Evolutionary conservation across 2,113 vertebrate genomes (phyloP).

Genomic region (Mungos mungo): DNA sequence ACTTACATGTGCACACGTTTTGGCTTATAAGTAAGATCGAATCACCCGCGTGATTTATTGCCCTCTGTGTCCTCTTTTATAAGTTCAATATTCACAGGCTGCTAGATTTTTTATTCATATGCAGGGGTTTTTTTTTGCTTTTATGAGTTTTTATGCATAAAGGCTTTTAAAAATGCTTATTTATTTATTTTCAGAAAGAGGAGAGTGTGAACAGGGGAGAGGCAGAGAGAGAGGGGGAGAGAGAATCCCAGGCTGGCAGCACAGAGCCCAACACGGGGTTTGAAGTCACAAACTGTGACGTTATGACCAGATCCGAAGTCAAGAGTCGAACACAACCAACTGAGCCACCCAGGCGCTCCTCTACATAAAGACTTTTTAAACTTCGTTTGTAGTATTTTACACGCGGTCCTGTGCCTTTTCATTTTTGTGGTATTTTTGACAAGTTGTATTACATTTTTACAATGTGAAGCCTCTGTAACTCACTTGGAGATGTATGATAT

Average conservation of each 20-base stretch:
- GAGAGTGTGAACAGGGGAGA: no score
- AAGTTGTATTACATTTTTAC: background rate
- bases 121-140: background rate
- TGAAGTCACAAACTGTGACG: no score
- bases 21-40: background rate
- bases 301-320: no score
- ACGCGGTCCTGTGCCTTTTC: background rate
- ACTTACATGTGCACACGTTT: accelerated
- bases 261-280: no score
- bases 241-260: no score
- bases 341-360: background rate
- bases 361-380: background rate
- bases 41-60: accelerated
- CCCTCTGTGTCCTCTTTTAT: background rate
- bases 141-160: background rate
- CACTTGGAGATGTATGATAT: background rate
- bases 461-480: accelerated
- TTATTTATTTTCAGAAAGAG: no score
- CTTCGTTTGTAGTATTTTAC: background rate
- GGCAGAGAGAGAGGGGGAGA: no score
- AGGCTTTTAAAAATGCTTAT: background rate
- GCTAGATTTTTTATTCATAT: background rate
- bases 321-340: no score
- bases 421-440: background rate
- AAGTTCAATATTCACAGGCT: background rate